These are phyloP conservation scores for Chascanopsetta lugubris DNA, from an alignment of 2,113 vertebrate genomes.

Conservation along the genomic window DNA sequence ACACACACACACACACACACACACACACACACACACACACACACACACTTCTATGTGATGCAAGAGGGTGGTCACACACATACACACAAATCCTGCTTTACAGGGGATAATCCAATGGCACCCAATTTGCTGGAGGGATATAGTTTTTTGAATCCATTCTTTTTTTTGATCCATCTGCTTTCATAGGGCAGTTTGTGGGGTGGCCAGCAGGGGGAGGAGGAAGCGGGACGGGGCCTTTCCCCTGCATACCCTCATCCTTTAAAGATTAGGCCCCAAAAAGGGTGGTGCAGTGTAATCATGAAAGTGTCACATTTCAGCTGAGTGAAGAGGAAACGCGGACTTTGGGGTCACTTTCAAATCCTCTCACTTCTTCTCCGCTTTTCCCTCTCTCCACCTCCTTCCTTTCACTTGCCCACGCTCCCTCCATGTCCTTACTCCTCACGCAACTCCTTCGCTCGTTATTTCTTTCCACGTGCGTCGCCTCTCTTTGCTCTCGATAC, in stretches of 20 bases:
- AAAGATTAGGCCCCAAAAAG: not conserved
- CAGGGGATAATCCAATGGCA: conserved; percentile 80
- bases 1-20: conserved; percentile 30
- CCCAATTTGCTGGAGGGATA: conserved; percentile 78
- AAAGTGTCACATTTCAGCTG: conserved; percentile 78
- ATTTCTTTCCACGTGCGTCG: not conserved
- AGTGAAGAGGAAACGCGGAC: conserved; percentile 52
- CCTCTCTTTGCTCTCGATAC: not conserved
- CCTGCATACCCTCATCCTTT: not conserved
- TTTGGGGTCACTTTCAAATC: conserved; percentile 64
- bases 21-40: conserved; percentile 16
- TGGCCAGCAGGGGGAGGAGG: conserved; percentile 59
- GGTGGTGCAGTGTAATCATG: conserved; percentile 64
- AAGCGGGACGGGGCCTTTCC: conserved; percentile 6
- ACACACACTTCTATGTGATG: conserved; percentile 35
- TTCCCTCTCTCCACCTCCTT: not conserved
- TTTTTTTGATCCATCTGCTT: conserved; percentile 76
- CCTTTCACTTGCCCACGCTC: not conserved
- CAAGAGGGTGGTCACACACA: conserved; percentile 50
- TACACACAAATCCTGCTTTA: conserved; percentile 73
- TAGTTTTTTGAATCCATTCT: conserved; percentile 71
- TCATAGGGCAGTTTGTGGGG: conserved; percentile 76
- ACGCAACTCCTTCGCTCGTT: not conserved
- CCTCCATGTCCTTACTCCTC: not conserved
- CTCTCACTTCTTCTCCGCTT: conserved; percentile 2